Evolutionary conservation across 2,888 invertebrate species (phyloP).

Genomic region (Himalopsyche japonica): DNA sequence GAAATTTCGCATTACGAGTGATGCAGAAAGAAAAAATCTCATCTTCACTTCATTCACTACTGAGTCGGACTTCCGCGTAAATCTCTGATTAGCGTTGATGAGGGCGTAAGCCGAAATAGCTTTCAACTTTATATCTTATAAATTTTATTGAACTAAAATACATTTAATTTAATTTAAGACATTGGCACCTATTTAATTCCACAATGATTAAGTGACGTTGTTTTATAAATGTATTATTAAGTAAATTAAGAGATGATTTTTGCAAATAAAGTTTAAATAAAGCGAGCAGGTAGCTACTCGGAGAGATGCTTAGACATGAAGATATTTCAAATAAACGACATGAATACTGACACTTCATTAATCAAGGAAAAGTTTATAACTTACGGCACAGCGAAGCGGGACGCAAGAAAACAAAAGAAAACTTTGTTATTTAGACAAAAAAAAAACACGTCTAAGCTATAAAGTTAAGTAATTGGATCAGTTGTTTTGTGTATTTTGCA

Average conservation of each 20-base stretch:
- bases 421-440: background rate
- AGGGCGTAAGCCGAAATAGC: no score
- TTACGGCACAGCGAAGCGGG: background rate
- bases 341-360: slow-evolving; percentile 30
- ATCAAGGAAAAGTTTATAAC: slow-evolving; percentile 22
- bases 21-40: no score
- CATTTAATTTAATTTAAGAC: no score
- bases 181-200: background rate
- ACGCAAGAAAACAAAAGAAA: background rate
- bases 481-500: background rate
- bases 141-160: no score
- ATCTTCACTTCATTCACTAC: no score
- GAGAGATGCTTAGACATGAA: background rate
- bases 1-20: no score
- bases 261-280: background rate
- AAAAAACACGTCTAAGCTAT: background rate
- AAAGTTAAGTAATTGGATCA: background rate
- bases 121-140: no score
- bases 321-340: slow-evolving; percentile 15
- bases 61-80: no score
- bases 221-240: background rate
- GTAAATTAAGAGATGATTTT: background rate
- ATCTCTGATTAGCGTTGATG: no score
- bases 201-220: background rate
- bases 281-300: background rate